Evolutionary conservation across 2,797 vertebrate species (phyloP).

Genomic region (Meda fulgida): DNA sequence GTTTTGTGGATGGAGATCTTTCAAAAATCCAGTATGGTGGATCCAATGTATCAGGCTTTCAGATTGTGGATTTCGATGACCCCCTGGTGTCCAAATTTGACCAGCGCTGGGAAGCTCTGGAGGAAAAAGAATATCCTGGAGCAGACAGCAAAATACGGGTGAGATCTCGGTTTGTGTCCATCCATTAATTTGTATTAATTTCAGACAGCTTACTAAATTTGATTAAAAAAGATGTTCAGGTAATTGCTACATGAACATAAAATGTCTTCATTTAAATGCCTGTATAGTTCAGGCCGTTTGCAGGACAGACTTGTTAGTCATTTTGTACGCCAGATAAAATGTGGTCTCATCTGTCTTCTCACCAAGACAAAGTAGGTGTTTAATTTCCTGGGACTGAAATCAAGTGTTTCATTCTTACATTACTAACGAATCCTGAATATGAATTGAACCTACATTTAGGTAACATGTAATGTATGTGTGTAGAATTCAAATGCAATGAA

Average conservation of each 20-base stretch:
- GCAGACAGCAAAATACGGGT: conserved; percentile 86
- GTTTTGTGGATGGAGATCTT: conserved; percentile 95
- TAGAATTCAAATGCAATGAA: neutral
- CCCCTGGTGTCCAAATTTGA: conserved; percentile 96
- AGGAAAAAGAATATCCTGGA: conserved; percentile 98
- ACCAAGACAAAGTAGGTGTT: conserved; percentile 14
- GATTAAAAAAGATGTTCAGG: conserved; percentile 26
- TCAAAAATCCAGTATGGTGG: conserved; percentile 99
- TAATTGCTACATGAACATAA: conserved; percentile 34
- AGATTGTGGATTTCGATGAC: conserved; percentile 98
- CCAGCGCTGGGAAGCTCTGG: conserved; percentile 95
- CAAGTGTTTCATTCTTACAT: neutral
- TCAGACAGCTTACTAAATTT: conserved; percentile 8
- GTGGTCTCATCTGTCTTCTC: conserved; percentile 24
- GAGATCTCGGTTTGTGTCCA: neutral
- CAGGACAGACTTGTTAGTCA: conserved; percentile 8
- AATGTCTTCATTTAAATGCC: conserved; percentile 10
- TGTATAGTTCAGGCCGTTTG: neutral
- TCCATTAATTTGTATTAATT: neutral
- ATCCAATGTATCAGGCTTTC: conserved; percentile 98
- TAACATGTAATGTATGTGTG: neutral
- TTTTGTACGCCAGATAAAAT: conserved; percentile 25
- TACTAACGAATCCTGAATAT: neutral
- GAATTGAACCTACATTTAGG: neutral
- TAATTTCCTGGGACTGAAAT: conserved; percentile 7